Percentiles rank a stretch among this genome's conserved stretches.
Conservation (phyloP, 2,797 vertebrate genomes). For the Sebastes ruberrimus region DNA sequence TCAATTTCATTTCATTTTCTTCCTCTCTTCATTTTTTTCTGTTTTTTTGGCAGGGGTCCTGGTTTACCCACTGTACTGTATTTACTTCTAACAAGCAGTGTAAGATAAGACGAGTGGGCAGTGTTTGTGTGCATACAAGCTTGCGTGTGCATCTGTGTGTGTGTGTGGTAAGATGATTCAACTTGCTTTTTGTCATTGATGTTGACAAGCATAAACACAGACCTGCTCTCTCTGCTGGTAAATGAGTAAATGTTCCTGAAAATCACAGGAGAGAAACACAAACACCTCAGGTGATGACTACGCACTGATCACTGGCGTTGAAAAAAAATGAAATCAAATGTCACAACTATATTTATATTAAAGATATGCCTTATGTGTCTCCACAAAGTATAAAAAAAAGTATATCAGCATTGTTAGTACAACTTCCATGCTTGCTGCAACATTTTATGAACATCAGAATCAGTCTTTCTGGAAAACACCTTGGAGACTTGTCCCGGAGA, state of each 20-base stretch:
- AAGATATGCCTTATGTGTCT: not conserved
- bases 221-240: constrained; percentile 49
- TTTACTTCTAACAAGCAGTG: constrained; percentile 57
- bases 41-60: constrained; percentile 57
- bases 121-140: constrained; percentile 37
- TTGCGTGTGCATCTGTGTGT: constrained; percentile 20
- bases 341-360: not conserved
- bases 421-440: constrained; percentile 10
- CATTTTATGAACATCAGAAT: constrained; percentile 47
- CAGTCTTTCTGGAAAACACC: constrained; percentile 53
- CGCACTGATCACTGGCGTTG: not conserved
- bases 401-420: not conserved
- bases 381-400: constrained; percentile 2
- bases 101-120: constrained; percentile 65
- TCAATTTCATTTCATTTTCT: constrained; percentile 42
- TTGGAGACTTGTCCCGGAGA: constrained; percentile 57
- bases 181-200: constrained; percentile 65
- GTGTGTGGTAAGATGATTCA: constrained; percentile 56
- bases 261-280: constrained; percentile 24
- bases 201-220: constrained; percentile 60
- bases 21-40: constrained; percentile 27
- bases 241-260: constrained; percentile 43
- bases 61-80: constrained; percentile 59
- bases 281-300: constrained; percentile 8
- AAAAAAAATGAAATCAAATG: not conserved